phyloP scores from a whole-genome alignment of 2,797 vertebrate species.

The Miichthys miiuy region DNA sequence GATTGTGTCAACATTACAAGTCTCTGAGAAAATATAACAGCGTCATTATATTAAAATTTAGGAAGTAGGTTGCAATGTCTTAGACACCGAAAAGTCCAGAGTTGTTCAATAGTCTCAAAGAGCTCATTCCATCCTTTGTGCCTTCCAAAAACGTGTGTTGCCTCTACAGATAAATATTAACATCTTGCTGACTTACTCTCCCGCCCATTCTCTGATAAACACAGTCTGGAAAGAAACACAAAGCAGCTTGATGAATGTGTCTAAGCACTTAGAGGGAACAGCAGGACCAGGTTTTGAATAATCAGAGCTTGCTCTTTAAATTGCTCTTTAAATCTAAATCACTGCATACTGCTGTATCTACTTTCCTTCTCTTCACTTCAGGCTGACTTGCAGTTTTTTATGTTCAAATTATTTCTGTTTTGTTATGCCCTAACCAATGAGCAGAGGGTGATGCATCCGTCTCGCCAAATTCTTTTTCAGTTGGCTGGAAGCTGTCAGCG shows the following conservation, averaged over 20 bases:
- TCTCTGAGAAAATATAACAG: not conserved
- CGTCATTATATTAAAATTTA: too few species aligned
- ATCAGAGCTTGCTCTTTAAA: not conserved
- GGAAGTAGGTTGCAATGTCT: too few species aligned
- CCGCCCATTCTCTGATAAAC: conserved; percentile 39
- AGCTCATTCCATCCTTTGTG: not conserved
- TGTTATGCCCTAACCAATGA: too few species aligned
- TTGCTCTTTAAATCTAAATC: not conserved
- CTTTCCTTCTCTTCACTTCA: not conserved
- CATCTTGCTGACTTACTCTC: conserved; percentile 7
- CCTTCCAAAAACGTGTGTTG: not conserved
- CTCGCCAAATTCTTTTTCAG: too few species aligned
- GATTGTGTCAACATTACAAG: not conserved
- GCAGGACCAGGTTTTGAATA: not conserved
- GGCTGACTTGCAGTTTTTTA: not conserved
- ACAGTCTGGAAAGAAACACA: conserved; percentile 23
- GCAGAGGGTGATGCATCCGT: not conserved
- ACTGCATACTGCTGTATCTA: not conserved
- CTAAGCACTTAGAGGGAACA: conserved; percentile 20
- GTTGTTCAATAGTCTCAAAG: not conserved
- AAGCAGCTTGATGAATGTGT: conserved; percentile 30
- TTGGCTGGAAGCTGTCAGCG: too few species aligned
- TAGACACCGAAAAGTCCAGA: not conserved
- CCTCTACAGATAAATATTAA: conserved; percentile 47
- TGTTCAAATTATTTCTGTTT: not conserved